Conservation (phyloP, 2,888 invertebrate genomes). For the Lepidochrysops patricia region DNA sequence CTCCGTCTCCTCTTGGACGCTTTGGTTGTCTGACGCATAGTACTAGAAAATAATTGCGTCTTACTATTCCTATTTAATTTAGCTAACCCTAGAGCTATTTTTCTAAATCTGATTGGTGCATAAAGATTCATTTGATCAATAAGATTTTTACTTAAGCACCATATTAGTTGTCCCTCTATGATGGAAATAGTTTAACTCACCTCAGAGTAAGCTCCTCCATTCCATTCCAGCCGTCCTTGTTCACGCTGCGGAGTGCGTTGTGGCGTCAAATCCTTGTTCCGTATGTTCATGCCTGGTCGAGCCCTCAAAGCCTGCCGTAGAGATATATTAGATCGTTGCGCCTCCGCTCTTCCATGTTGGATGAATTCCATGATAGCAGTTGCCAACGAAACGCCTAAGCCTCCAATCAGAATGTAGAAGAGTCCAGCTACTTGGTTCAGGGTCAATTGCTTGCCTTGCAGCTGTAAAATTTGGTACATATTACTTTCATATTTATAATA, state of each 20-base stretch:
- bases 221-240: slow-evolving; percentile 57
- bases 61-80: background rate
- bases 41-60: slow-evolving; percentile 69
- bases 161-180: no score
- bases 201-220: slow-evolving; percentile 51
- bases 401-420: slow-evolving; percentile 97
- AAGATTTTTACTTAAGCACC: no score
- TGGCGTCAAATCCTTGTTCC: slow-evolving; percentile 26
- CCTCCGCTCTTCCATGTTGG: slow-evolving; percentile 87
- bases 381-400: slow-evolving; percentile 89
- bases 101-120: no score
- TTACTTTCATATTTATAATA: no score
- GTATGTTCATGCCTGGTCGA: slow-evolving; percentile 84
- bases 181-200: slow-evolving; percentile 32
- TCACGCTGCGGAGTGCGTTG: slow-evolving; percentile 42
- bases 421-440: slow-evolving; percentile 97
- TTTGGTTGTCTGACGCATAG: slow-evolving; percentile 85
- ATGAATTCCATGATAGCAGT: slow-evolving; percentile 96
- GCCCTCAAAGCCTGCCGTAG: slow-evolving; percentile 88
- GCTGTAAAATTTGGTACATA: slow-evolving; percentile 14
- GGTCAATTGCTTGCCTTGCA: slow-evolving; percentile 82
- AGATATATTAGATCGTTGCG: slow-evolving; percentile 85
- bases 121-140: no score
- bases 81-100: background rate
- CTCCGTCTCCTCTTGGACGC: slow-evolving; percentile 78